These are phyloP conservation scores for Anguilla marmorata DNA, from an alignment of 2,797 vertebrate species.

Conservation along the genomic window DNA sequence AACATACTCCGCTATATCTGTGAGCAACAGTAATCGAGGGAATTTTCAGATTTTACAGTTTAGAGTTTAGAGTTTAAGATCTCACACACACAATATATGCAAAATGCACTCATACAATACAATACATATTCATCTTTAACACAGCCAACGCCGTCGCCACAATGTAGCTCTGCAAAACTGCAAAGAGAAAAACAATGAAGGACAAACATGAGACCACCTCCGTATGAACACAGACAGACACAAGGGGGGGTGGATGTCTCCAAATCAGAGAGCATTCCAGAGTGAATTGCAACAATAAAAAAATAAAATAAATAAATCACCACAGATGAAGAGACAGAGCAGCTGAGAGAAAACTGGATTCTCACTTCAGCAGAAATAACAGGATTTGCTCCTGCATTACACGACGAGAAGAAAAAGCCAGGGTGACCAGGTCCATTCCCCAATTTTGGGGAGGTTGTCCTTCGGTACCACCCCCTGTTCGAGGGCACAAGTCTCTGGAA, in stretches of 20 bases:
- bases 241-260: not conserved
- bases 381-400: not conserved
- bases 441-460: not conserved
- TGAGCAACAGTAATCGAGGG: conserved; percentile 14
- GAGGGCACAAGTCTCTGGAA: not conserved
- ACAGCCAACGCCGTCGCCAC: conserved; percentile 25
- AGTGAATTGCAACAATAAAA: not conserved
- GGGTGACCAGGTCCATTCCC: not conserved
- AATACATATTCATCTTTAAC: conserved; percentile 1
- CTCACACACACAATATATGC: conserved; percentile 2
- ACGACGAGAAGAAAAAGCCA: not conserved
- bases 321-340: not conserved
- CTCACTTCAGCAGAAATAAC: not conserved
- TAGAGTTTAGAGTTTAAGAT: not conserved
- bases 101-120: not conserved
- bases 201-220: conserved; percentile 16
- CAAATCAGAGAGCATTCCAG: not conserved
- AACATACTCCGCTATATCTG: conserved; percentile 18
- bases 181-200: conserved; percentile 29
- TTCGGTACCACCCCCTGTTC: not conserved
- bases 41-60: conserved; percentile 3
- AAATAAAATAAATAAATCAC: not conserved
- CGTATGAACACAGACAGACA: conserved; percentile 20
- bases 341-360: not conserved
- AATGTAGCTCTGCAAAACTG: conserved; percentile 15